phyloP scores from a whole-genome alignment of 1,140 invertebrate species.

The Drosophila ironensis region DNA sequence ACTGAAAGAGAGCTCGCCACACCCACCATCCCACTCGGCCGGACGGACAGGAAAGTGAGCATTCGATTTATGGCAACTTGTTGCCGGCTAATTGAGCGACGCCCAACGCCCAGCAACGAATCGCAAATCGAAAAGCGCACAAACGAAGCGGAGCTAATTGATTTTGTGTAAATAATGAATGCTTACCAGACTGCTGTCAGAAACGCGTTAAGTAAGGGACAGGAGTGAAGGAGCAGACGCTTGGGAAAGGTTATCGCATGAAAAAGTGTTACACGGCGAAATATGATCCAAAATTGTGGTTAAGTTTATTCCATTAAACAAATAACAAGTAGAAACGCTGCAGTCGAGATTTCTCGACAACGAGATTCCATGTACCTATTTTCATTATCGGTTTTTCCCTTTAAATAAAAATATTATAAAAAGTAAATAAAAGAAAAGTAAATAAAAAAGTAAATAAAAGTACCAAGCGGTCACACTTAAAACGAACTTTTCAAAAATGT shows the following conservation, averaged over 20 bases:
- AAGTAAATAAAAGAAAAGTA: neutral
- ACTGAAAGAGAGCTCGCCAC: neutral
- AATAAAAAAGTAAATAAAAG: too few relatives aligned
- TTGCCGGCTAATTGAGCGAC: slow-evolving; percentile 69
- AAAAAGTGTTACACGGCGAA: neutral
- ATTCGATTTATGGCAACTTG: slow-evolving; percentile 61
- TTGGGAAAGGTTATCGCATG: slow-evolving; percentile 19
- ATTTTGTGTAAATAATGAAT: slow-evolving; percentile 44
- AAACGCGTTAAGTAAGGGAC: slow-evolving; percentile 45
- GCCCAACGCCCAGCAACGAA: slow-evolving; percentile 30
- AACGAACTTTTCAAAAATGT: too few relatives aligned
- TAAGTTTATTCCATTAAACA: too few relatives aligned
- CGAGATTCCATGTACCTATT: too few relatives aligned
- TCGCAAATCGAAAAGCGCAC: slow-evolving; percentile 51
- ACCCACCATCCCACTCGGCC: slow-evolving; percentile 16
- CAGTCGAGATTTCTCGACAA: too few relatives aligned
- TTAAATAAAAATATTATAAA: neutral
- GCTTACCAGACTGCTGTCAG: slow-evolving; percentile 50
- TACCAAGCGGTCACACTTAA: too few relatives aligned
- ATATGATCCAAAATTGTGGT: neutral
- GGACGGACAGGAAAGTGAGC: slow-evolving; percentile 49
- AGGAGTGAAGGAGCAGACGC: neutral
- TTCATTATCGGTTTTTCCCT: too few relatives aligned
- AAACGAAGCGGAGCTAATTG: slow-evolving; percentile 59
- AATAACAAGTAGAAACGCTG: too few relatives aligned